Percentiles rank a stretch among this genome's conserved stretches.
phyloP scores from a whole-genome alignment of 2,113 vertebrate genomes.

The Saguinus midas region DNA sequence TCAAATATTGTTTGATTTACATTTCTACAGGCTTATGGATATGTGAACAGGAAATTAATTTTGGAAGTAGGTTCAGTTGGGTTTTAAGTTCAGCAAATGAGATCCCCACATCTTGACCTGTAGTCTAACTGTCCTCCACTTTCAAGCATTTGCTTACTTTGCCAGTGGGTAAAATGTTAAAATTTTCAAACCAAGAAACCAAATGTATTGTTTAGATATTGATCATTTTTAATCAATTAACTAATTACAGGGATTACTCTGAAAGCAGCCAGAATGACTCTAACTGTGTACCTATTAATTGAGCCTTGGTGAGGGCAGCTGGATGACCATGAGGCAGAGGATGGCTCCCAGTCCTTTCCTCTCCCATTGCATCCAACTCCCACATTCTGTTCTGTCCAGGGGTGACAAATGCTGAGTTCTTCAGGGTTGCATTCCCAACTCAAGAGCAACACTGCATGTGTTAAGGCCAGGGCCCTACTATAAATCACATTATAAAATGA shows the following conservation, averaged over 20 bases:
- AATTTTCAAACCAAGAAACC: conserved; percentile 11
- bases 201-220: neutral
- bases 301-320: neutral
- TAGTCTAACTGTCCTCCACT: neutral
- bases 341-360: neutral
- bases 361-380: no score
- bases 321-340: neutral
- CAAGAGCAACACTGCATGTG: neutral
- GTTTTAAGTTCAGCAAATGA: conserved; percentile 71
- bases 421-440: neutral
- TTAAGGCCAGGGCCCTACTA: neutral
- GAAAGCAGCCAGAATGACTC: neutral
- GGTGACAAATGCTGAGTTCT: neutral
- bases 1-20: conserved; percentile 87
- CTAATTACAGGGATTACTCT: neutral
- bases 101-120: conserved; percentile 74
- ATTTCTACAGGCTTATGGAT: conserved; percentile 85
- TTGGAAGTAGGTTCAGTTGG: conserved; percentile 79
- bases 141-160: neutral
- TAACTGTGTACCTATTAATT: neutral
- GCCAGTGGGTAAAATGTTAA: neutral
- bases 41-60: conserved; percentile 86
- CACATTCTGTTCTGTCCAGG: conserved; percentile 32
- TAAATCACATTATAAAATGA: neutral
- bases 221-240: neutral